Evolutionary conservation across 2,888 invertebrate genomes (phyloP), one percentile per base, ranked within the genome.

Genomic region (Phrixothrix hirtus): DNA sequence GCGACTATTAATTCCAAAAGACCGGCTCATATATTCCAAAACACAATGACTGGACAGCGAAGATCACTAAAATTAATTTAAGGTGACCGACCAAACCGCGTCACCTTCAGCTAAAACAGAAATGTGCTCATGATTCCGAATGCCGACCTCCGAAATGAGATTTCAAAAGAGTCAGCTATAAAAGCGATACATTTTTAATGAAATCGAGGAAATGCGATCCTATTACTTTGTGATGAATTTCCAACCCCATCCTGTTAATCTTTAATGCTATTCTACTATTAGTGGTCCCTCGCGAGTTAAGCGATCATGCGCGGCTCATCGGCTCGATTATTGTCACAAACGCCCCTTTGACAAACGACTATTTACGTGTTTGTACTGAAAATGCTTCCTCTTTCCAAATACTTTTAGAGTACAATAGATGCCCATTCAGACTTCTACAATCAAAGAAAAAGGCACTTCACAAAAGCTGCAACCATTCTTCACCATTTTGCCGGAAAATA

Each of bases 1-100:
- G 70, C 71, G 65, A 73, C 74, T 74, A 74, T 74, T 73, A 74
- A 74, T 73, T 74, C 68, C 66, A 58, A 57, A 56, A 58, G 71
- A 64, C 71, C 65, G 66, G 71, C 58, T 70, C 71, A 64, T 74
- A 74, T 73, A 69, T 74, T 72, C 70, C 60, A 59, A 58, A 62
- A 67, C 67, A 72, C 71, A 72, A 72, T 73, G 69, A 68, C 53
- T 47, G 54, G 54, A 61, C 59, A 59, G 56, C 49, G 53, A 31
- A 57, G 59, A 59, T 59, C 60, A 56, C 41, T 48, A 51, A 50
- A 63, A 61, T 62, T 58, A 64, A 64, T 63, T 63, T 55, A 51
- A 59, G 55, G 54, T 53, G 49, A 56, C 34, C 52, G 46, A 30
- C 36, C 48, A 15, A 44, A 45, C 39, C 45, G 50, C 51, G 41